Percentiles rank a stretch among this genome's conserved stretches.
Conservation (phyloP, 1,140 invertebrate species). For the Aphidius gifuensis region DNA sequence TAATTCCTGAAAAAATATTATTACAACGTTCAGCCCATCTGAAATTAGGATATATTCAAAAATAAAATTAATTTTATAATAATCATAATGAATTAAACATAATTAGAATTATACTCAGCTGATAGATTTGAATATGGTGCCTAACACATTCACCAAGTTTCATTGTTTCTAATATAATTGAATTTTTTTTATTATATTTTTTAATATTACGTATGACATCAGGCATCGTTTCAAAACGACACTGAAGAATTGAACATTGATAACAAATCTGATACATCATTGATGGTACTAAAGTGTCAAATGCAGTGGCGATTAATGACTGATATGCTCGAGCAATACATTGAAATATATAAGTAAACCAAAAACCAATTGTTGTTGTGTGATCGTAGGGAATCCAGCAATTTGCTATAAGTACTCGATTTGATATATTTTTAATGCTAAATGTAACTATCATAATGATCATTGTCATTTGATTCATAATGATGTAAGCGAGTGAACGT, state of each 20-base stretch:
- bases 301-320: slow-evolving; percentile 5
- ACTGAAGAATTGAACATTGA: slow-evolving; percentile 9
- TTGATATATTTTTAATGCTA: not conserved
- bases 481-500: not conserved
- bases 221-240: not conserved
- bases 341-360: slow-evolving; percentile 4
- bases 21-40: slow-evolving; percentile 11
- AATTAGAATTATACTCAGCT: not conserved
- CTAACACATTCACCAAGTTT: slow-evolving; percentile 7
- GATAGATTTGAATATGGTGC: slow-evolving; percentile 10
- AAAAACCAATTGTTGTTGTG: not conserved
- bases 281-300: slow-evolving; percentile 7
- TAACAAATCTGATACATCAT: slow-evolving; percentile 10
- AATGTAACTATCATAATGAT: not conserved
- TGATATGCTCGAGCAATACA: not conserved
- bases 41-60: not conserved
- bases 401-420: slow-evolving; percentile 4
- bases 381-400: slow-evolving; percentile 6
- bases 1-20: slow-evolving; percentile 6
- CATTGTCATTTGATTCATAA: not conserved
- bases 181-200: not conserved
- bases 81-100: too few relatives aligned
- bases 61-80: not conserved
- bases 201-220: not conserved
- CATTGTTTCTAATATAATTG: not conserved